Percentiles rank a stretch among this genome's conserved stretches.
These are phyloP conservation scores for Polypedilum pembai DNA, from an alignment of 1,140 invertebrate genomes.

Conservation along the genomic window DNA sequence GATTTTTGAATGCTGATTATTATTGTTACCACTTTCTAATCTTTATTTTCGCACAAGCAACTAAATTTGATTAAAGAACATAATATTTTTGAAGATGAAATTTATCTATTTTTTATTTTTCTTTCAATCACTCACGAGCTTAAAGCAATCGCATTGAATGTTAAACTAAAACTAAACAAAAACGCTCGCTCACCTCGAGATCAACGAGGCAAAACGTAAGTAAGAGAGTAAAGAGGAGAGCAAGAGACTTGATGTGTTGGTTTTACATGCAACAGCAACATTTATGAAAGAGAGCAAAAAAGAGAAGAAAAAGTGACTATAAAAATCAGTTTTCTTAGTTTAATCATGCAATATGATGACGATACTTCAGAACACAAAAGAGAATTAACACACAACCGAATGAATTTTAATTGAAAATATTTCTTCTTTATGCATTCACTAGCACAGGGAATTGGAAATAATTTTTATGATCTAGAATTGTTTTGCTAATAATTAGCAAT, in stretches of 20 bases:
- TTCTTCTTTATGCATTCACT: no score
- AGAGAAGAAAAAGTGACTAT: conserved; percentile 6
- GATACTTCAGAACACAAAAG: background rate
- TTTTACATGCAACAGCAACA: background rate
- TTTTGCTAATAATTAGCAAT: no score
- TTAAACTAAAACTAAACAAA: background rate
- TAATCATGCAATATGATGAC: conserved; percentile 6
- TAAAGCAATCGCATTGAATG: background rate
- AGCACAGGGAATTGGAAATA: no score
- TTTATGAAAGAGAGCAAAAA: background rate
- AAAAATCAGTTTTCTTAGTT: background rate
- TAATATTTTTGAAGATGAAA: no score
- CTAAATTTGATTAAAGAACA: no score
- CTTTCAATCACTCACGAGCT: background rate
- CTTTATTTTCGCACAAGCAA: background rate
- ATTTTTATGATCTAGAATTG: no score
- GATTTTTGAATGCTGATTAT: background rate
- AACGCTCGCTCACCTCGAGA: no score
- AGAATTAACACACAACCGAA: background rate
- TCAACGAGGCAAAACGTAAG: background rate
- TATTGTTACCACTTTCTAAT: conserved; percentile 2
- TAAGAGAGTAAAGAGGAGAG: background rate
- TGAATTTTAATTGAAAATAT: conserved; percentile 8
- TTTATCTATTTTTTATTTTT: no score
- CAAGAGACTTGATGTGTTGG: background rate